phyloP scores from a whole-genome alignment of 2,797 vertebrate genomes.

The Mergus octosetaceus region DNA sequence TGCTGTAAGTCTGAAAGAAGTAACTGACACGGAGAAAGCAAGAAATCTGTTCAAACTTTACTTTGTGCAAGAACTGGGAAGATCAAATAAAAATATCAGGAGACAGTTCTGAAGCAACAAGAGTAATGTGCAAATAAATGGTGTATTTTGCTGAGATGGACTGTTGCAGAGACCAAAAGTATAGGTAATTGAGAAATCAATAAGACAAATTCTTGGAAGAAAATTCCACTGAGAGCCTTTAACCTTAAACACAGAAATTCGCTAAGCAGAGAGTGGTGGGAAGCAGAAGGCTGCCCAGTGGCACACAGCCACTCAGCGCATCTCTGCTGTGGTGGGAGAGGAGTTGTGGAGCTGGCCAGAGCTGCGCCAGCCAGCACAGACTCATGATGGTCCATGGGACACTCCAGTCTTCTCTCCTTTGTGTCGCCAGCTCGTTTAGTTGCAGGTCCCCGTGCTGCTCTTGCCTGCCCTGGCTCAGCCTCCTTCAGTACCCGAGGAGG shows the following conservation, averaged over 20 bases:
- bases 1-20: background rate
- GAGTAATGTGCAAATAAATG: background rate
- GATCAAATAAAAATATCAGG: background rate
- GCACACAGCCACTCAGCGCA: rapidly evolving
- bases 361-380: too few relatives aligned
- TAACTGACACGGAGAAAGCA: background rate
- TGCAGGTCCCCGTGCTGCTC: background rate
- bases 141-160: background rate
- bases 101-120: background rate
- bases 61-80: background rate
- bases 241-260: background rate
- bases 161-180: background rate
- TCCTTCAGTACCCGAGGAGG: too few relatives aligned
- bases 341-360: background rate
- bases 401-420: background rate
- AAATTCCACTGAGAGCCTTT: background rate
- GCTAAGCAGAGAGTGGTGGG: background rate
- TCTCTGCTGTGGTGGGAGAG: rapidly evolving
- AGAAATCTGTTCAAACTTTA: background rate
- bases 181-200: background rate
- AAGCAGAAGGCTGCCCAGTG: background rate
- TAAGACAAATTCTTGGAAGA: background rate
- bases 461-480: rapidly evolving
- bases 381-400: rapidly evolving
- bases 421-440: rapidly evolving